Evolutionary conservation across 1,140 invertebrate species (phyloP).

Genomic region (Pinna nobilis): DNA sequence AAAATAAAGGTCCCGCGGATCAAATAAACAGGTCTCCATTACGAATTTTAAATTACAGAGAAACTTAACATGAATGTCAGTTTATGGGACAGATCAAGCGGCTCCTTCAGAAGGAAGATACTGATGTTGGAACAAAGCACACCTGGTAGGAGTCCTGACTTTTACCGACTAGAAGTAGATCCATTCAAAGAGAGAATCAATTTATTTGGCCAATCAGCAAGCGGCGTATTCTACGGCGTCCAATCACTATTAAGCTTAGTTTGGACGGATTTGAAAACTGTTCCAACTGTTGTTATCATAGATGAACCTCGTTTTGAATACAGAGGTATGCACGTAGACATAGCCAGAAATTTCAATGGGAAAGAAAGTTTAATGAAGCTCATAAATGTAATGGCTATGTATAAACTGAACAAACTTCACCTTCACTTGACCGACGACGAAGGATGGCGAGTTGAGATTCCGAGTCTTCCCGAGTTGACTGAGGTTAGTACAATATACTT

Average conservation of each 20-base stretch:
- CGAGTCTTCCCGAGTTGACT: conserved; percentile 56
- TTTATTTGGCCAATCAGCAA: conserved; percentile 40
- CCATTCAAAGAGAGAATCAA: conserved; percentile 13
- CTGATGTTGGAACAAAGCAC: neutral
- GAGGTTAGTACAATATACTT: conserved; percentile 22
- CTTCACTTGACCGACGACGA: conserved; percentile 65
- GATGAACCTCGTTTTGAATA: conserved; percentile 55
- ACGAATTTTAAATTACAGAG: neutral
- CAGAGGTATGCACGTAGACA: conserved; percentile 59
- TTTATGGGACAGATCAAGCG: neutral
- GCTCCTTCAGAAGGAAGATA: conserved; percentile 13
- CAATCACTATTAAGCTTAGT: conserved; percentile 57
- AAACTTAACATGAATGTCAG: conserved; percentile 34
- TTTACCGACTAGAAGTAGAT: conserved; percentile 43
- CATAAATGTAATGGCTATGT: conserved; percentile 58
- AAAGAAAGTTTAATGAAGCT: conserved; percentile 47
- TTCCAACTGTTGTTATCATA: conserved; percentile 31
- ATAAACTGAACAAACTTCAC: conserved; percentile 64
- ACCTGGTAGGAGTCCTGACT: conserved; percentile 18
- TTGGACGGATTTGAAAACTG: conserved; percentile 1
- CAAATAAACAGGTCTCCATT: too few species aligned
- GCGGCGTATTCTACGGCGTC: conserved; percentile 62
- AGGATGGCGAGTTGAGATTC: conserved; percentile 63
- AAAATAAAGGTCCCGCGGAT: too few species aligned
- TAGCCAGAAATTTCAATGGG: conserved; percentile 53